Evolutionary conservation across 2,113 vertebrate genomes (phyloP).

Genomic region (Panthera tigris): DNA sequence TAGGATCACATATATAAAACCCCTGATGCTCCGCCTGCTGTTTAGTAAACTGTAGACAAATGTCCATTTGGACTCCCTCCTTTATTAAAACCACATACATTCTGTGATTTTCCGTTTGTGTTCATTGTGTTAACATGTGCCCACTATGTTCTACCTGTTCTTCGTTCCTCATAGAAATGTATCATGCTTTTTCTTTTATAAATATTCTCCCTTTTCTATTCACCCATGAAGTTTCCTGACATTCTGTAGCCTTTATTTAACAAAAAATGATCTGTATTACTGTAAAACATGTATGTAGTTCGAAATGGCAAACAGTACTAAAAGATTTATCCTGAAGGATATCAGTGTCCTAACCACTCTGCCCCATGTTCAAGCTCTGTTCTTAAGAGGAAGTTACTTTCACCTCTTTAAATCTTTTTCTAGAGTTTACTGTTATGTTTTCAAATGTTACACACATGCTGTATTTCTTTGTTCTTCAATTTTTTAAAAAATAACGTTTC

Average conservation of each 20-base stretch:
- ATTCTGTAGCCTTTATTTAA: background rate
- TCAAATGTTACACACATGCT: background rate
- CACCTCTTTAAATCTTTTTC: background rate
- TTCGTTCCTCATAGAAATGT: background rate
- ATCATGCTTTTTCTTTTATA: background rate
- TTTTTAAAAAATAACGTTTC: background rate
- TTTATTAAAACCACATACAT: background rate
- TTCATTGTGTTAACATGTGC: background rate
- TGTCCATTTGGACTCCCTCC: background rate
- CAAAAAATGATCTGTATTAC: background rate
- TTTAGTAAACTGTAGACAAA: background rate
- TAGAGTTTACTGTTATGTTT: background rate
- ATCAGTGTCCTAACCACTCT: background rate
- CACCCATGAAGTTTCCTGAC: background rate
- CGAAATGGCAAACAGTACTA: background rate
- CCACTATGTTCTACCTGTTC: background rate
- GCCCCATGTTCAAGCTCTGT: background rate
- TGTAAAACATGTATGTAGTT: background rate
- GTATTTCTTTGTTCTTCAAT: background rate
- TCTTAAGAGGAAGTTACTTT: background rate
- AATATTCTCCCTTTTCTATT: background rate
- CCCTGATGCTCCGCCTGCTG: background rate
- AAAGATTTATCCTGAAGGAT: background rate
- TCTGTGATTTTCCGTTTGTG: background rate
- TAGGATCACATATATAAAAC: background rate